Percentiles rank a stretch among this genome's conserved stretches.
These are phyloP conservation scores for Neolamprologus hecqui DNA, from an alignment of 2,113 vertebrate genomes.

Conservation along the genomic window DNA sequence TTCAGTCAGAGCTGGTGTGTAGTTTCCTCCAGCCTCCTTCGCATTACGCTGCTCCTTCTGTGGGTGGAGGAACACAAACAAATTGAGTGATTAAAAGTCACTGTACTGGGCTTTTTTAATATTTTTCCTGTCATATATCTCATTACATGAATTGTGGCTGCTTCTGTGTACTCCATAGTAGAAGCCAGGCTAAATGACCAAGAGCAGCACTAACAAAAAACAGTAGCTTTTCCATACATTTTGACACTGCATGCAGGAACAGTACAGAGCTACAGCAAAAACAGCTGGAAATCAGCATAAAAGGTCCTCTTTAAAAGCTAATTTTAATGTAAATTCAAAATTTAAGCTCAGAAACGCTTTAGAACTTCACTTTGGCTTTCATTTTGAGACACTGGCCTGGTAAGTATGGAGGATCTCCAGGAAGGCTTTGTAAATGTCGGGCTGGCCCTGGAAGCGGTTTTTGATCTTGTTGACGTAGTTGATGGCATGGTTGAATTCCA, in stretches of 20 bases:
- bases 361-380: background rate
- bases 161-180: background rate
- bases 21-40: conserved; percentile 96
- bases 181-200: background rate
- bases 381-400: conserved; percentile 78
- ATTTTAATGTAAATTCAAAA: background rate
- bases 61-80: background rate
- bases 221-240: background rate
- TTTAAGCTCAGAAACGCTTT: background rate
- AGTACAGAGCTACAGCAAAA: background rate
- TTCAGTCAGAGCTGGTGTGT: conserved; percentile 90
- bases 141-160: background rate
- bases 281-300: background rate
- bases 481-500: conserved; percentile 99
- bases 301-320: background rate
- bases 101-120: background rate
- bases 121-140: background rate
- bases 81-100: background rate
- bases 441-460: conserved; percentile 97
- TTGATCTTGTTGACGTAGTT: conserved; percentile 99
- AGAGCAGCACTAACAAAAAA: background rate
- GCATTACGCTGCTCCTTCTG: conserved; percentile 98
- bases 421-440: conserved; percentile 98
- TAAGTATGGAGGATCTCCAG: conserved; percentile 98
- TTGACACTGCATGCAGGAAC: background rate